Conservation (phyloP, 2,797 vertebrate genomes). For the Atherinosoma microstoma region DNA sequence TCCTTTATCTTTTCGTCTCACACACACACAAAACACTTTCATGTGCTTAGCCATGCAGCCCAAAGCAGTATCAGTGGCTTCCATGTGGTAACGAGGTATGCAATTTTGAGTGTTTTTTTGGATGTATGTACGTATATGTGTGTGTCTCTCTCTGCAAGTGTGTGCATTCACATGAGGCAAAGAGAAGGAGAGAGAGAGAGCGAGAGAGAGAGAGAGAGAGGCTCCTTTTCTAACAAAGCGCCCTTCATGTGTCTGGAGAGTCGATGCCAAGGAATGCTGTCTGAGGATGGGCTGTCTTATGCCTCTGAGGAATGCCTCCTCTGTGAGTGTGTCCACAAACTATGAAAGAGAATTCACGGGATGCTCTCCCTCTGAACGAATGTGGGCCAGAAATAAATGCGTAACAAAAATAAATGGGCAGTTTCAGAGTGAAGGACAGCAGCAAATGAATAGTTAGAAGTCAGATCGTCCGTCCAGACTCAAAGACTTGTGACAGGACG, state of each 20-base stretch:
- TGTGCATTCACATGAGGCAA: conserved; percentile 7
- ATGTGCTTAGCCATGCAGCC: conserved; percentile 55
- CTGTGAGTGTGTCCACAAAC: conserved; percentile 37
- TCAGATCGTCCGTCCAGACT: background rate
- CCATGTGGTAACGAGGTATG: conserved; percentile 48
- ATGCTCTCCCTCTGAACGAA: background rate
- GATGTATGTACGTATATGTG: background rate
- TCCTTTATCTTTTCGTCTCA: background rate
- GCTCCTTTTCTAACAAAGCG: conserved; percentile 76
- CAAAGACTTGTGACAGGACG: background rate
- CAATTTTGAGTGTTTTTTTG: conserved; percentile 37
- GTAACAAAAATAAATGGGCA: background rate
- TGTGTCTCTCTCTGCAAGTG: conserved; percentile 2
- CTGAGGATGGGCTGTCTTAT: conserved; percentile 75
- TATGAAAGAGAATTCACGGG: conserved; percentile 24
- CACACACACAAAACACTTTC: conserved; percentile 42
- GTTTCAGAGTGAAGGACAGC: conserved; percentile 14
- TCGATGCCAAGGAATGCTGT: conserved; percentile 79
- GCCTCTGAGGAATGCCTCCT: conserved; percentile 73
- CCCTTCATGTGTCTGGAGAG: conserved; percentile 79
- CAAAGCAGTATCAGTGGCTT: conserved; percentile 50
- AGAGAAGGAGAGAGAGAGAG: too few species aligned
- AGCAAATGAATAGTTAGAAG: conserved; percentile 6
- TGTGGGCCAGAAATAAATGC: conserved; percentile 20
- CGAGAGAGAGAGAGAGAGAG: conserved; percentile 35